Evolutionary conservation across 2,888 invertebrate genomes (phyloP).

Genomic region (Metalampra italica): DNA sequence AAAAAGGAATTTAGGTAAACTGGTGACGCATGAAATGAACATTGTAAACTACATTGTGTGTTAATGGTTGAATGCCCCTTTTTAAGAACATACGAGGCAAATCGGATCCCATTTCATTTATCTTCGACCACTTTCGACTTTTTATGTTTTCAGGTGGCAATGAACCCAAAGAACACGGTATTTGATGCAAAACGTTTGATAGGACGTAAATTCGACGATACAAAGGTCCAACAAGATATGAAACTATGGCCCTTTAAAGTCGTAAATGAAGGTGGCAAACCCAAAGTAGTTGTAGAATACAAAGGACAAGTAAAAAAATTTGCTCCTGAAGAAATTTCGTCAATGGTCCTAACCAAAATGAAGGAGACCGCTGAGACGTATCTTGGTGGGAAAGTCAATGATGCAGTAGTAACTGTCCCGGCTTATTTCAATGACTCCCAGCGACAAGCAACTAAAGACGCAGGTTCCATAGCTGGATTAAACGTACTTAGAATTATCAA

Average conservation of each 20-base stretch:
- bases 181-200: constrained; percentile 92
- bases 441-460: constrained; percentile 93
- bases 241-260: constrained; percentile 91
- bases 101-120: no score
- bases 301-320: constrained; percentile 87
- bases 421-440: constrained; percentile 91
- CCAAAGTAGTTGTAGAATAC: constrained; percentile 86
- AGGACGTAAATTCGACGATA: constrained; percentile 88
- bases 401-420: constrained; percentile 91
- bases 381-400: constrained; percentile 83
- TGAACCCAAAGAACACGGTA: constrained; percentile 89
- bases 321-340: constrained; percentile 90
- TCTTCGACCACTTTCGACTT: no score
- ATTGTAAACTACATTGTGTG: not conserved
- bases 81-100: no score
- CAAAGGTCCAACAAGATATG: constrained; percentile 87
- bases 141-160: constrained; percentile 78
- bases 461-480: constrained; percentile 89
- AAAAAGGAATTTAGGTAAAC: not conserved
- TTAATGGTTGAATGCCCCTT: not conserved
- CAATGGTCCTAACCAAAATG: constrained; percentile 92
- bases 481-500: constrained; percentile 94
- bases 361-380: constrained; percentile 88
- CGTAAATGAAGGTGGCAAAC: constrained; percentile 82
- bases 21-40: not conserved